Conservation (phyloP, 2,113 vertebrate genomes). For the Turdus rufiventris region DNA sequence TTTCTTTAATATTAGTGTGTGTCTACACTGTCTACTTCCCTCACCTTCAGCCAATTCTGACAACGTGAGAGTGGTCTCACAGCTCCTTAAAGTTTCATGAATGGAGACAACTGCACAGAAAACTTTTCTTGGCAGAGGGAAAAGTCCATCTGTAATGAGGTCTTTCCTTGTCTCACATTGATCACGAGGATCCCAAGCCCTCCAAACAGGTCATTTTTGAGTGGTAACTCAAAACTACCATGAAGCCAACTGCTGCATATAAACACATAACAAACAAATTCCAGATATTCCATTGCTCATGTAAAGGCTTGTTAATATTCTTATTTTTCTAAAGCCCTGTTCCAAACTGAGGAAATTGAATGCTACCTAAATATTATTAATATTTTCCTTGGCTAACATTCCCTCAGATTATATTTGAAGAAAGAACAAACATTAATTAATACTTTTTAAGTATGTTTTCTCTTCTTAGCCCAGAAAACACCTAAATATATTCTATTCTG, state of each 20-base stretch:
- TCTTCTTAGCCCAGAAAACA: background rate
- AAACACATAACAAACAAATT: background rate
- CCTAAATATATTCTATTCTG: background rate
- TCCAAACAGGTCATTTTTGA: background rate
- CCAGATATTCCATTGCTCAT: background rate
- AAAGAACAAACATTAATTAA: background rate
- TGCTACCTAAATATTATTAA: background rate
- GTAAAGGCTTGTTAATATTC: background rate
- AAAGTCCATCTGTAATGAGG: background rate
- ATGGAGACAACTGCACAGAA: background rate
- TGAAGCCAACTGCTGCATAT: background rate
- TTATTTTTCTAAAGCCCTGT: background rate
- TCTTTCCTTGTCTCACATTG: background rate
- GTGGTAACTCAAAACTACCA: background rate
- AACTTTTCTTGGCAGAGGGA: background rate
- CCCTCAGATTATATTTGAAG: background rate
- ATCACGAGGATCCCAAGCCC: background rate
- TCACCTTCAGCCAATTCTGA: background rate
- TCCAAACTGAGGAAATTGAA: background rate
- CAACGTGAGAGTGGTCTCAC: background rate
- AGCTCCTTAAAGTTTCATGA: background rate
- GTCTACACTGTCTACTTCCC: background rate
- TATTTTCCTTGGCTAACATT: background rate
- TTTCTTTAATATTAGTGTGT: background rate
- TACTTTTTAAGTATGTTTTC: background rate